Base-by-base conservation (phyloP, 2,113 vertebrate species). In the Atrichornis clamosus region DNA sequence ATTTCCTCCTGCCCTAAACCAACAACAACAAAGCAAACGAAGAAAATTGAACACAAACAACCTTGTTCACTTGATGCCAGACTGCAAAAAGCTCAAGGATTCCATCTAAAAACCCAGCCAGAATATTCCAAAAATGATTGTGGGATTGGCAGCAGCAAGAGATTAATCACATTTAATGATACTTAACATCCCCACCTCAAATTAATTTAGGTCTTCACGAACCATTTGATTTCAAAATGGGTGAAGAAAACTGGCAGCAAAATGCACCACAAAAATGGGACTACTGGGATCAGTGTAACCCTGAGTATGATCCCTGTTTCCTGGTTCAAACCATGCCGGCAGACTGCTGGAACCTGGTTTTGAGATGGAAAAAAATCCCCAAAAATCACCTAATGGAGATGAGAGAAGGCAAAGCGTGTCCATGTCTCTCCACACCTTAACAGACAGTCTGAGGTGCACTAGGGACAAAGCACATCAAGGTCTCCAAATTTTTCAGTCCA, bases 181-280 rank as follows among this genome's bases (percentile, higher is more conserved):
- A 84, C 83, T 87, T 94, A 12, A 58, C 65, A 23, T 72, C 6
- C 32, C 56, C 56, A 32, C 60, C 55, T 12, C 58, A 41, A 93
- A 97, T 93, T 93, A 94, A 96, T 96, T 92, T 59, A 89, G 76
- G 37, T 56, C 86, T 94, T 89, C 69, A 93, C 1, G 10, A 96
- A 7, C 73, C 65, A 84, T 93, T 94, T 78, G 90, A 16, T 68
- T 86, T 96, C 92, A 83, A 81, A 92, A 59, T 0, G 77, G 80
- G 76, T 82, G 92, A 92, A 89, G 88, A 52, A 81, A 96, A 8
- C 53, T 88, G 92, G 95, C 92, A 90, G 55, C 28, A 3, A 70
- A 56, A 47, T 1, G 11, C 67, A 50, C 13, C 58, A 37, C 44
- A 64, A 30, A 69, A 77, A 42, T 3, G 44, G 68, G 68, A 8